Percentiles rank a stretch among this genome's conserved stretches.
phyloP scores from a whole-genome alignment of 2,797 vertebrate species.

The Pagetopsis macropterus region DNA sequence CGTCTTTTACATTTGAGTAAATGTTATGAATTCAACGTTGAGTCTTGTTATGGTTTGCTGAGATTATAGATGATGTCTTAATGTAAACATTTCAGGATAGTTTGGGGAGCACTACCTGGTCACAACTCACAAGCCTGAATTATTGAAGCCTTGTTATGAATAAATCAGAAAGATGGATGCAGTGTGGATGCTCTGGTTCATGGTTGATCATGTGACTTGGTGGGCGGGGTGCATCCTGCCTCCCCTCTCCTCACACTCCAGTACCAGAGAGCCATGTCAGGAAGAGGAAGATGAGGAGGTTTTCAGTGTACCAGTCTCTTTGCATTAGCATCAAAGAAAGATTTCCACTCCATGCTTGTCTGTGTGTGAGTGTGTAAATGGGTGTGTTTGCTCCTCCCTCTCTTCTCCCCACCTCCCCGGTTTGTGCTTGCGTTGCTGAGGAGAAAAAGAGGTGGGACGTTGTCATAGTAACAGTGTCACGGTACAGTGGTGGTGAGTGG shows the following conservation, averaged over 20 bases:
- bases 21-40: slow-evolving; percentile 24
- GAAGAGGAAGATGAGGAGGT: slow-evolving; percentile 52
- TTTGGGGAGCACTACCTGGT: slow-evolving; percentile 49
- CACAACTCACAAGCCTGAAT: slow-evolving; percentile 56
- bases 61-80: slow-evolving; percentile 26
- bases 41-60: neutral
- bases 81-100: slow-evolving; percentile 36
- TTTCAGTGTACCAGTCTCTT: slow-evolving; percentile 70
- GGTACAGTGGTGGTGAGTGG: slow-evolving; percentile 42
- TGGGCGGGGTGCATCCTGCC: slow-evolving; percentile 27
- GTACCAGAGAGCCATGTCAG: slow-evolving; percentile 42
- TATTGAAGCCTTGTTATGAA: slow-evolving; percentile 71
- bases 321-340: slow-evolving; percentile 73
- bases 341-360: slow-evolving; percentile 53
- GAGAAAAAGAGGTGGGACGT: slow-evolving; percentile 70
- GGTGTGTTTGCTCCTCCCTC: slow-evolving; percentile 27
- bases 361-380: slow-evolving; percentile 47
- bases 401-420: slow-evolving; percentile 31
- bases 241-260: slow-evolving; percentile 40
- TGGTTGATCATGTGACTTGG: slow-evolving; percentile 63
- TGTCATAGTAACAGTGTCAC: slow-evolving; percentile 74
- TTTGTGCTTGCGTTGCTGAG: slow-evolving; percentile 46
- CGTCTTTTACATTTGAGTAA: slow-evolving; percentile 9
- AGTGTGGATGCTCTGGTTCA: slow-evolving; percentile 39
- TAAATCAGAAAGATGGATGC: slow-evolving; percentile 65